Conservation (phyloP, 1,140 invertebrate species). For the Nylanderia fulva region DNA sequence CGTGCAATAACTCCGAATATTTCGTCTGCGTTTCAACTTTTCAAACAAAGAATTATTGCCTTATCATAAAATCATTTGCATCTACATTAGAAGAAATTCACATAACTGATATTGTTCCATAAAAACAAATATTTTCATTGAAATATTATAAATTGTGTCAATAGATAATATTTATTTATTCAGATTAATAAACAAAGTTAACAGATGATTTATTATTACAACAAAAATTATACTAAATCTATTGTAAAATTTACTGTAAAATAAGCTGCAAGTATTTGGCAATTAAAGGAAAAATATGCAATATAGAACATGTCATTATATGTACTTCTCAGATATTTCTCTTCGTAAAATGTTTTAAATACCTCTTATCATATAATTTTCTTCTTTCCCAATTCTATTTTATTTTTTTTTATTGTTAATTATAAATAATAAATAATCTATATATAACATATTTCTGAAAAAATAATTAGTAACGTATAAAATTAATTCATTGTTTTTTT, state of each 20-base stretch:
- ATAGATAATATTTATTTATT: neutral
- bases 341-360: neutral
- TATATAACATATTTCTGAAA: neutral
- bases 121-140: neutral
- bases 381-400: neutral
- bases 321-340: neutral
- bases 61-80: neutral
- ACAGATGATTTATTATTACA: neutral
- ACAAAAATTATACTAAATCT: neutral
- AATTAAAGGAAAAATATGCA: neutral
- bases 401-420: neutral
- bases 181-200: neutral
- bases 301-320: neutral
- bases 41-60: neutral
- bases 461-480: neutral
- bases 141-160: neutral
- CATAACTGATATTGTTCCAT: neutral
- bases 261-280: slow-evolving; percentile 25
- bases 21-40: slow-evolving; percentile 1
- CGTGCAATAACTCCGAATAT: slow-evolving; percentile 13
- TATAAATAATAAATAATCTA: slow-evolving; percentile 11
- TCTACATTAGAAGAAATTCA: slow-evolving; percentile 14
- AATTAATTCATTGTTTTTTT: neutral
- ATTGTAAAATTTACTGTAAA: neutral
- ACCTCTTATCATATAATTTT: neutral